Evolutionary conservation across 1,140 invertebrate genomes (phyloP).

Genomic region (Drosophila pallidifrons): DNA sequence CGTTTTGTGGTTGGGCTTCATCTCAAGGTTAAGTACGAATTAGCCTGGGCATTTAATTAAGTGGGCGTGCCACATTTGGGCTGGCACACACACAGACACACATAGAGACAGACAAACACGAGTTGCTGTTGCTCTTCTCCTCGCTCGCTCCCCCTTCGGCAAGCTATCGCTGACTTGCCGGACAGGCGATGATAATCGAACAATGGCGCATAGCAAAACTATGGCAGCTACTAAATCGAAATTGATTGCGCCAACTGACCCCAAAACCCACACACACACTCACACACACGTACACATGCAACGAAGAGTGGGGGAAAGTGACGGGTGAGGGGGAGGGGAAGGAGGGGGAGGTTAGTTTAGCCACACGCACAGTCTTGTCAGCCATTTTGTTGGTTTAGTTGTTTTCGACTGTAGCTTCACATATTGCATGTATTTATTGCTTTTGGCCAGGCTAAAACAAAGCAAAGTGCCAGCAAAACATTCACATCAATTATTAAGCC

Average conservation of each 20-base stretch:
- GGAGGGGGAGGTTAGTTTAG: background rate
- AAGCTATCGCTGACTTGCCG: background rate
- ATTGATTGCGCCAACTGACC: conserved; percentile 72
- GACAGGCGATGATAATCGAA: conserved; percentile 68
- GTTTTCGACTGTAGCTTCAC: conserved; percentile 36
- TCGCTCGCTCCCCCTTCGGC: background rate
- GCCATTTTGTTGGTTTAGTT: conserved; percentile 50
- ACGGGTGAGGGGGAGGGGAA: too few species aligned
- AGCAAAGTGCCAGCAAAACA: conserved; percentile 51
- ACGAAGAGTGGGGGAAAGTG: background rate
- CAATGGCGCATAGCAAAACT: conserved; percentile 60
- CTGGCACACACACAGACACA: background rate
- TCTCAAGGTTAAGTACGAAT: conserved; percentile 59
- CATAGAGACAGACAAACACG: background rate
- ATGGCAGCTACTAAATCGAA: conserved; percentile 68
- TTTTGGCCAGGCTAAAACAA: conserved; percentile 45
- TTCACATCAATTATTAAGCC: conserved; percentile 56
- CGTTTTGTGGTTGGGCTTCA: conserved; percentile 19
- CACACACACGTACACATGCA: conserved; percentile 21
- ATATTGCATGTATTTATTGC: conserved; percentile 49
- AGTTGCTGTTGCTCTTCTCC: background rate
- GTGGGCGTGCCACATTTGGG: conserved; percentile 61
- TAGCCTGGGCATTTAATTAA: conserved; percentile 70
- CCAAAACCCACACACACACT: conserved; percentile 24
- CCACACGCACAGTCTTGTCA: conserved; percentile 52